Base-by-base conservation (phyloP, 2,888 invertebrate genomes). In the Chrysomela aeneicollis region DNA sequence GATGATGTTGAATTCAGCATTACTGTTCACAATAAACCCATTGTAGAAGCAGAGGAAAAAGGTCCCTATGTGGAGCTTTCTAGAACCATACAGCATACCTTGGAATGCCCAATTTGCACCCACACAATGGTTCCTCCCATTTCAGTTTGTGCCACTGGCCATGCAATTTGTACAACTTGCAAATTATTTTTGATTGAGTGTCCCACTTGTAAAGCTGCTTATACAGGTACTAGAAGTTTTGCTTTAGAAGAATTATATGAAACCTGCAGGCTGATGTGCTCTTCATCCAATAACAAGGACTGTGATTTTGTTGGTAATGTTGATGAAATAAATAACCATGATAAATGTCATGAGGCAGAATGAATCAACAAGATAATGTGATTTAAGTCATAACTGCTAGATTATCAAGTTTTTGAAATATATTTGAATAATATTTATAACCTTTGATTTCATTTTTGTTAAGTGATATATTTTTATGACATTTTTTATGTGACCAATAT, bases 41-140 rank as follows among this genome's bases (percentile, higher is more conserved):
- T n/a, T 10, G 21, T 21, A 22, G 49, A 49, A 9, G 21, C 18
- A n/a, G 19, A 21, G 21, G n/a, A 49, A 4, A 22, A 19, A 12
- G n/a, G 21, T 49, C 49, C n/a, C 10, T 21, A 6, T 49, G 19
- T 22, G 22, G 22, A 49, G 6, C 10, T 49, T 18, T 49, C 21
- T 1, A 49, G n/a, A 19, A n/a, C 2, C 19, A 9, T 49, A 19
- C 49, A 49, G 22, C 1, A 19, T 4, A 1, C 19, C 22, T 49
- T 49, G 21, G 49, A 49, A 49, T 49, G 49, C 19, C 21, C 21
- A 9, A 49, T 49, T 22, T 49, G 49, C 21, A 49, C 9, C n/a
- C 10, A 49, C 22, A 21, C 15, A 22, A 49, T 49, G 49, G 19
- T 21, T 19, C 49, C 49, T 21, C 49, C 49, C 2, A 49, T 49